phyloP scores from a whole-genome alignment of 2,113 vertebrate species.

The Pycnonotus jocosus region DNA sequence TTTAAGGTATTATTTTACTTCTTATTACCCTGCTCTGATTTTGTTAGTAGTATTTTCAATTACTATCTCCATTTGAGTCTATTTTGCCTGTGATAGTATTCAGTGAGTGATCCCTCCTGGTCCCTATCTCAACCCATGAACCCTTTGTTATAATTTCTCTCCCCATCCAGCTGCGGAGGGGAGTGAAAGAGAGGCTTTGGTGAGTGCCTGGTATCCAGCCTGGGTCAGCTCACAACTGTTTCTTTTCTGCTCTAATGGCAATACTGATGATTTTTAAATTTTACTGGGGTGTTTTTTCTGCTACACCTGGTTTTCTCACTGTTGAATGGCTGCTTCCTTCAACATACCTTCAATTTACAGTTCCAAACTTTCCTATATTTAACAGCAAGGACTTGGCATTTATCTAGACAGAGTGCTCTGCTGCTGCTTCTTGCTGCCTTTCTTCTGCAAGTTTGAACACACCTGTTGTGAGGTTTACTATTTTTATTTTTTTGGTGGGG shows the following conservation, averaged over 20 bases:
- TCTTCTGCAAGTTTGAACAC: background rate
- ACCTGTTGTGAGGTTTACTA: background rate
- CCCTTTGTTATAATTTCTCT: background rate
- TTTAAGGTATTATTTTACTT: background rate
- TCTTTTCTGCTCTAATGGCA: background rate
- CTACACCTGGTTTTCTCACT: background rate
- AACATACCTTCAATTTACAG: background rate
- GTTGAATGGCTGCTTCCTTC: background rate
- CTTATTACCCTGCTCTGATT: background rate
- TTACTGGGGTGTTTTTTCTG: background rate
- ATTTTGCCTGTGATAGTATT: background rate
- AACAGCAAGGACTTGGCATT: background rate
- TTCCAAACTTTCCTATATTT: background rate
- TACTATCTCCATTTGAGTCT: background rate
- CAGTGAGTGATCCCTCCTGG: fast-evolving
- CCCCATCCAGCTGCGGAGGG: fast-evolving
- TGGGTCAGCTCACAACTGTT: background rate
- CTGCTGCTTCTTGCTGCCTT: background rate
- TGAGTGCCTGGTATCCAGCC: background rate
- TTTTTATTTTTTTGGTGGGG: background rate
- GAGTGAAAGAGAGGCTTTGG: background rate
- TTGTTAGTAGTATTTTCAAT: background rate
- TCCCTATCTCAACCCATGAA: background rate
- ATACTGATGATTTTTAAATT: background rate
- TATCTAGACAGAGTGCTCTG: background rate